Conservation (phyloP, 2,888 invertebrate genomes). For the Tachina fera region DNA sequence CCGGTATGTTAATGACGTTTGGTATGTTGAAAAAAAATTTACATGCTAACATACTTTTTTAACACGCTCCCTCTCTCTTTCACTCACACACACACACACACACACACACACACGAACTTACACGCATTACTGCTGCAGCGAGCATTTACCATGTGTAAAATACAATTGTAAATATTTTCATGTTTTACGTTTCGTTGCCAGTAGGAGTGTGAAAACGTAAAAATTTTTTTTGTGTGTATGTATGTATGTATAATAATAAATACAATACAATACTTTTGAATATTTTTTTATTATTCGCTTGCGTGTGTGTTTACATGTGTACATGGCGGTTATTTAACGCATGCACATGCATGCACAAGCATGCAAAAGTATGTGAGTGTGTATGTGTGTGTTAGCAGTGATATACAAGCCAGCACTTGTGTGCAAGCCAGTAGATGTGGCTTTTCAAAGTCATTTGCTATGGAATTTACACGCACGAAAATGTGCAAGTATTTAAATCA, state of each 20-base stretch:
- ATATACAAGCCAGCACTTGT: not conserved
- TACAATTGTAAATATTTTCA: conserved; percentile 58
- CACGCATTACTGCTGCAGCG: not conserved
- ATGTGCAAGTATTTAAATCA: conserved; percentile 32
- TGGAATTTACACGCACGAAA: not conserved
- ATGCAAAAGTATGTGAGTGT: not conserved
- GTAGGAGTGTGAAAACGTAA: conserved; percentile 62
- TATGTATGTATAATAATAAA: not conserved
- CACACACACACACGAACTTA: too few relatives aligned
- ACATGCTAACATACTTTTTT: conserved; percentile 33
- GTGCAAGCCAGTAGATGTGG: not conserved
- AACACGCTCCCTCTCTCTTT: conserved; percentile 9
- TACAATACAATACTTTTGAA: conserved; percentile 14
- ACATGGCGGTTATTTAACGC: conserved; percentile 35
- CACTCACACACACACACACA: not conserved
- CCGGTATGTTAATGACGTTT: conserved; percentile 77
- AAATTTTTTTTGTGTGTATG: conserved; percentile 21
- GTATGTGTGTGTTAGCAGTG: not conserved
- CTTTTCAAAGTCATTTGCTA: conserved; percentile 43
- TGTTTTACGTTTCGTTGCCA: conserved; percentile 44
- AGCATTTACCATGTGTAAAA: conserved; percentile 61
- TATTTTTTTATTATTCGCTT: not conserved
- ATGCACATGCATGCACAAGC: not conserved
- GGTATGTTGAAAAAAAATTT: conserved; percentile 42
- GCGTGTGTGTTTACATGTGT: conserved; percentile 11